A percentile compares a stretch with the other conserved stretches of the same genome.
These are phyloP conservation scores for Berghia stephanieae DNA, from an alignment of 1,140 invertebrate genomes.

Conservation along the genomic window DNA sequence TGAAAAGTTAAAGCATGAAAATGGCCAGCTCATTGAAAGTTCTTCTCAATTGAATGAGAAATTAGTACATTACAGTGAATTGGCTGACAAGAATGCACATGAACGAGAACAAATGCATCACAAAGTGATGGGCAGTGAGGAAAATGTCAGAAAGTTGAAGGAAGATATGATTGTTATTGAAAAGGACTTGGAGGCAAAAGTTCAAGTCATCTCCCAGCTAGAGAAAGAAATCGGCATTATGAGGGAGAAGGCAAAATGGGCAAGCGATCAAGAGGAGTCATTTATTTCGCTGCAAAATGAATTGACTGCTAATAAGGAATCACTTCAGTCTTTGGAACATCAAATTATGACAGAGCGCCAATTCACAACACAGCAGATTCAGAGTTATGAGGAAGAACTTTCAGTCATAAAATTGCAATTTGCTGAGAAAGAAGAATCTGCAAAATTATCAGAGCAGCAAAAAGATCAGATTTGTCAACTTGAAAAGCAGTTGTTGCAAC, in stretches of 20 bases:
- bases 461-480: background rate
- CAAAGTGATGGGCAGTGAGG: no score
- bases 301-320: background rate
- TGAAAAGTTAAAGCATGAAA: no score
- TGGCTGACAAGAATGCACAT: no score
- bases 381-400: slow-evolving; percentile 5
- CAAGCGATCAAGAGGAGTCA: no score
- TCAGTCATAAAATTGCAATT: background rate
- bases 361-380: background rate
- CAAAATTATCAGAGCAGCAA: background rate
- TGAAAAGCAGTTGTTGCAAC: slow-evolving; percentile 16
- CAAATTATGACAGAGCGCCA: background rate
- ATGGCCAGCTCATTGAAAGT: no score
- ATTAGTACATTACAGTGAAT: no score
- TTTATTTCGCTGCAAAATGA: background rate
- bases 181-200: slow-evolving; percentile 7
- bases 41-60: no score
- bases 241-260: no score
- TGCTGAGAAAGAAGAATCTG: background rate
- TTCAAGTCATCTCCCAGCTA: slow-evolving; percentile 15
- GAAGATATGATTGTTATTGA: no score
- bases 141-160: no score
- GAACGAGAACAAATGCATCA: no score
- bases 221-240: slow-evolving; percentile 22
- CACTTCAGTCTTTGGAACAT: slow-evolving; percentile 10